These are phyloP conservation scores for Tipula unca DNA, from an alignment of 2,888 invertebrate species.

Conservation along the genomic window DNA sequence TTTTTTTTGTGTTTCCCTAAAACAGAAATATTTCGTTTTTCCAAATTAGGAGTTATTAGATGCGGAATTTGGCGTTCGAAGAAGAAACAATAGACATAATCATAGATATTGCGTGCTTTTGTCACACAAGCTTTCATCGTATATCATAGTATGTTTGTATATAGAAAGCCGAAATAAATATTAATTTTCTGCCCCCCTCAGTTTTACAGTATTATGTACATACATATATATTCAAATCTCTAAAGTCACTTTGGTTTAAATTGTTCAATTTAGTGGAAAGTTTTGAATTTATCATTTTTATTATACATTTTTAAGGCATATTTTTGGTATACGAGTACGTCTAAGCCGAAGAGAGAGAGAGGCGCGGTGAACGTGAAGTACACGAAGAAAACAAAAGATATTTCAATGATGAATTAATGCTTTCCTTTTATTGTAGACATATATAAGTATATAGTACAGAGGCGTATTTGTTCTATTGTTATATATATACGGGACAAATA, in stretches of 20 bases:
- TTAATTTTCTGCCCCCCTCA: background rate
- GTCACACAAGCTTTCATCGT: background rate
- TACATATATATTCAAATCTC: background rate
- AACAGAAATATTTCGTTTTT: background rate
- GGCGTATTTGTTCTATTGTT: background rate
- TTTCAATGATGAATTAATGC: background rate
- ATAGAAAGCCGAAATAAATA: background rate
- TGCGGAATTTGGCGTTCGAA: background rate
- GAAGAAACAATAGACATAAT: background rate
- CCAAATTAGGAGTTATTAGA: background rate
- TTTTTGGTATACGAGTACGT: background rate
- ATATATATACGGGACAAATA: background rate
- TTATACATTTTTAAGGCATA: background rate
- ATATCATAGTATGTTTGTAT: background rate
- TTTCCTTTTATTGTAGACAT: too few relatives aligned
- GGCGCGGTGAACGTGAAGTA: background rate
- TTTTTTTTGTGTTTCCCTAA: background rate
- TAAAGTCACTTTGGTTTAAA: background rate
- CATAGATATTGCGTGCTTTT: background rate
- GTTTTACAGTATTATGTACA: background rate
- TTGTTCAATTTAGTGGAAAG: background rate
- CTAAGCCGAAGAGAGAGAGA: background rate
- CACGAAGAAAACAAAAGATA: background rate
- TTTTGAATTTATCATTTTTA: constrained; percentile 8
- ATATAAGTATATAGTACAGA: background rate